phyloP scores from a whole-genome alignment of 2,888 invertebrate species.

The Tillus elongatus region DNA sequence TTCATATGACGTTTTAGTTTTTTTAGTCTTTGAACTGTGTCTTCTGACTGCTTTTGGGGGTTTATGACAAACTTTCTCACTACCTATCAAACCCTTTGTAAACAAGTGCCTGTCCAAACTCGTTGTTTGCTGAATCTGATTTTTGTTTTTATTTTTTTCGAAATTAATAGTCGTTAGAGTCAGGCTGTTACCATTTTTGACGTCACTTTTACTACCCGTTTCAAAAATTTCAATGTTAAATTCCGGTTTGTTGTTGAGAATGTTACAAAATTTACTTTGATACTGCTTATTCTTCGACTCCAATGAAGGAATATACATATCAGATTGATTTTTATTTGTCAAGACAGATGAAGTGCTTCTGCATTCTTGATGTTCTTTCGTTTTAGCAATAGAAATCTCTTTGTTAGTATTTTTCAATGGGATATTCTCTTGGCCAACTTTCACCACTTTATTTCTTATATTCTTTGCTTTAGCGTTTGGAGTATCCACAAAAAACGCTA shows the following conservation, averaged over 20 bases:
- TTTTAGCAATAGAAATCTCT: constrained; percentile 15
- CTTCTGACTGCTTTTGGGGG: constrained; percentile 64
- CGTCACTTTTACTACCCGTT: constrained; percentile 23
- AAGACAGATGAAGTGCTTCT: constrained; percentile 7
- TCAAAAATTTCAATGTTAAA: constrained; percentile 35
- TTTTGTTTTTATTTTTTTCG: constrained; percentile 25
- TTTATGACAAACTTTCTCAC: constrained; percentile 55
- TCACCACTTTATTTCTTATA: constrained; percentile 26
- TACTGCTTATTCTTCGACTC: constrained; percentile 49
- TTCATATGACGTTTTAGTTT: constrained; percentile 37
- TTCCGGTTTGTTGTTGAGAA: constrained; percentile 41
- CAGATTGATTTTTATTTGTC: constrained; percentile 25
- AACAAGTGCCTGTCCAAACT: constrained; percentile 42
- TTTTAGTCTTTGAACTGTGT: constrained; percentile 48
- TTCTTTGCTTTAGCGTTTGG: constrained; percentile 13
- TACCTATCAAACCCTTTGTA: constrained; percentile 37
- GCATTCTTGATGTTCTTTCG: constrained; percentile 12
- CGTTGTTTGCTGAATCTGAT: constrained; percentile 36
- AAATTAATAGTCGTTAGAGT: constrained; percentile 29
- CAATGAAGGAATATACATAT: constrained; percentile 50
- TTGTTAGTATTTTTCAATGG: constrained; percentile 13
- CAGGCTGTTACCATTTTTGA: constrained; percentile 20
- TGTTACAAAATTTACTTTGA: constrained; percentile 42
- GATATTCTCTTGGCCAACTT: constrained; percentile 10
- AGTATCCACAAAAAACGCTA: constrained; percentile 37